Evolutionary conservation across 1,140 invertebrate species (phyloP).

Genomic region (Ceratina australensis): DNA sequence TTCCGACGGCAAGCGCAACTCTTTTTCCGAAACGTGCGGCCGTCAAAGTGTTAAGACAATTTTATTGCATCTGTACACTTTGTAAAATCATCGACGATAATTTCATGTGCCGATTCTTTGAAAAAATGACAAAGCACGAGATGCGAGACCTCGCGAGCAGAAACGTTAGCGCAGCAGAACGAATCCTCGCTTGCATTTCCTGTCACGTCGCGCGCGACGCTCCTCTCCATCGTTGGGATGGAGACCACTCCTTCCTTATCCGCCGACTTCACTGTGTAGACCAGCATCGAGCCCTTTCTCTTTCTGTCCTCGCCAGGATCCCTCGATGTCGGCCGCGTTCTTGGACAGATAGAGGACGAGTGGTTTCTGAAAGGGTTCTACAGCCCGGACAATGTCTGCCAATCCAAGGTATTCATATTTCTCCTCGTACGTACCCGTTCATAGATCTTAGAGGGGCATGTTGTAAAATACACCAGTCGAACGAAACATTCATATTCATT

Average conservation of each 20-base stretch:
- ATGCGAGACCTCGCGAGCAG: background rate
- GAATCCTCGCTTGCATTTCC: slow-evolving; percentile 57
- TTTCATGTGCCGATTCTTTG: background rate
- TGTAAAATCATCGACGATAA: background rate
- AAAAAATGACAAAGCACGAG: background rate
- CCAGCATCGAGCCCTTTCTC: slow-evolving; percentile 41
- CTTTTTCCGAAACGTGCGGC: too few species aligned
- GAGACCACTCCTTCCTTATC: slow-evolving; percentile 51
- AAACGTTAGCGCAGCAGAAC: slow-evolving; percentile 23
- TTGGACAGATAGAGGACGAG: slow-evolving; percentile 31
- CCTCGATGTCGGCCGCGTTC: slow-evolving; percentile 29
- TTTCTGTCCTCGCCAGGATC: slow-evolving; percentile 31
- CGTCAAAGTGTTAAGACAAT: too few species aligned
- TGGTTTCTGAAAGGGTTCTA: slow-evolving; percentile 33
- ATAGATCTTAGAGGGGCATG: too few species aligned
- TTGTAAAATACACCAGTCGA: too few species aligned
- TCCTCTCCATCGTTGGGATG: slow-evolving; percentile 17
- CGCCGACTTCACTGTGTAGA: slow-evolving; percentile 16
- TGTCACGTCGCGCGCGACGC: slow-evolving; percentile 59
- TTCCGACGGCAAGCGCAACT: too few species aligned
- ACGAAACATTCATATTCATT: too few species aligned
- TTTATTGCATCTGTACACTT: too few species aligned
- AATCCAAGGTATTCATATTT: slow-evolving; percentile 66
- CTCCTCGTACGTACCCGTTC: background rate
- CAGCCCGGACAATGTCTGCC: slow-evolving; percentile 63